Base-by-base conservation (phyloP, 64 coral and sea anemone genomes). In the Trachythela sp. region DNA sequence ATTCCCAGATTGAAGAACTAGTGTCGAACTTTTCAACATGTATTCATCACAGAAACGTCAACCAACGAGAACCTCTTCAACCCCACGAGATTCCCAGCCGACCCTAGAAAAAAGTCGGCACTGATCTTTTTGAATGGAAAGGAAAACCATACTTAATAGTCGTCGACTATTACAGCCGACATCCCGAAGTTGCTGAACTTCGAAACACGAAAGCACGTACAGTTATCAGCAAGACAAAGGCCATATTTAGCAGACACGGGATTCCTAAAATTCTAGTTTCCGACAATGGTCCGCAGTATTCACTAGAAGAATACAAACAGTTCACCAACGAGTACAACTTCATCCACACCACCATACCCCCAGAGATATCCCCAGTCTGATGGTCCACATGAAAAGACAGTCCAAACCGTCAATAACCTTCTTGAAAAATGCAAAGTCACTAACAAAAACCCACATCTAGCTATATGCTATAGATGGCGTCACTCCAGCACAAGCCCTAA, bases 1-100 rank as follows among this genome's bases (percentile, higher is more conserved):
- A 39, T 24, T 34, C 85, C 10, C 85, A 92, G 26, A 88, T 92
- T 2, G 86, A 92, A 4, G 68, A 83, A 39, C 86, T 29, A 27
- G 56, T 87, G 0, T 54, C 40, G 36, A 56, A 14, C 13, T 84
- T 43, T 36, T 20, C 20, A 26, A 89, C 37, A 22, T 70, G 64
- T 70, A 8, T 70, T 8, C 64, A 70, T 70, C 64, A 70, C 64
- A n/a, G 9, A 8, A 70, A 70, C 20, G 64, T 22, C 20, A 70
- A 70, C 24, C 64, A 70, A 70, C 24, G 64, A 8, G 64, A 70
- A 32, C 64, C 20, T 17, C 64, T 70, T 70, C 64, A 70, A 26
- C 64, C 64, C 9, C 64, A 70, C 30, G 20, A 22, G 24, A 22
- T 70, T 70, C 64, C 64, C 7, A 70, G 64, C 24, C 64, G 64